Evolutionary conservation across 35 echinoderm and acorn worm genomes (phyloP).

Genomic region (Nesometra sesokonis): DNA sequence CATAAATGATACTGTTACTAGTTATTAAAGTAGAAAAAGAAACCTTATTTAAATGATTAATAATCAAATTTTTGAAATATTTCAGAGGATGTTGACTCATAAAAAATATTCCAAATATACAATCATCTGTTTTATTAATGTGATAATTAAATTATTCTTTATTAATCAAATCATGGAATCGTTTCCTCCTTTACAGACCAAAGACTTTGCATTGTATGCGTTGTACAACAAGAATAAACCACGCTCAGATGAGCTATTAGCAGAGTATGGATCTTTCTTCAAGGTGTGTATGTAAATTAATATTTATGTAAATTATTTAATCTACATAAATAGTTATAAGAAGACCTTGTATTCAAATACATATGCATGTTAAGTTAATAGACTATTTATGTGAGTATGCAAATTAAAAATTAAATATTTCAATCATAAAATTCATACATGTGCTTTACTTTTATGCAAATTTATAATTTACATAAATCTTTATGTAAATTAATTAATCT

Average conservation of each 20-base stretch:
- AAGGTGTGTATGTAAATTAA: conserved; percentile 32
- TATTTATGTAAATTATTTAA: no score
- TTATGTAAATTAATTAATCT: no score
- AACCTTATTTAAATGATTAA: no score
- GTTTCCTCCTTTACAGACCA: conserved; percentile 44
- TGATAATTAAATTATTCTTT: neutral
- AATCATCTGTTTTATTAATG: neutral
- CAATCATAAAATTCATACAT: no score
- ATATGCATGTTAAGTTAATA: no score
- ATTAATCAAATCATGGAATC: neutral
- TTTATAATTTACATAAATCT: no score
- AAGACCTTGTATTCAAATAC: no score
- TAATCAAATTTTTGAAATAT: neutral
- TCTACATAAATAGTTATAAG: neutral
- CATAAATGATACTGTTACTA: no score
- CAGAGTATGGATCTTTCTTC: conserved; percentile 72
- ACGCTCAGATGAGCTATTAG: conserved; percentile 53
- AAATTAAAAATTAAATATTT: no score
- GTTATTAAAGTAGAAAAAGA: no score
- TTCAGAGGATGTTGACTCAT: neutral
- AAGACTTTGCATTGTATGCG: conserved; percentile 71
- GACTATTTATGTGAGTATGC: no score
- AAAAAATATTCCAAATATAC: neutral
- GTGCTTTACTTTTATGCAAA: no score
- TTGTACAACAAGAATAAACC: conserved; percentile 98